Evolutionary conservation across 1,140 invertebrate species (phyloP).

Genomic region (Cotesia chilonis): DNA sequence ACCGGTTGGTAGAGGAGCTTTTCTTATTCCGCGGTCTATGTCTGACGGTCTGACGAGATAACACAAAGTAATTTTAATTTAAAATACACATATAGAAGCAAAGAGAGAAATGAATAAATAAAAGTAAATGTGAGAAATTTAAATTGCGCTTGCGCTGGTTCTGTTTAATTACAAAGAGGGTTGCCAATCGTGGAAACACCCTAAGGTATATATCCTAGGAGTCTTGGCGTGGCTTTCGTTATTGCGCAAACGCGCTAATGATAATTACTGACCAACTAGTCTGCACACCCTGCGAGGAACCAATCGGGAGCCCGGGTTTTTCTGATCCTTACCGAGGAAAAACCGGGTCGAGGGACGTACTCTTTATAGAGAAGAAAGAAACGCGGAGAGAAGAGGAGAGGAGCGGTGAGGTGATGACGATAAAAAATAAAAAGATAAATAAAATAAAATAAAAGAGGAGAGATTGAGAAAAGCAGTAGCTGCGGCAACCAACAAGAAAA

Average conservation of each 20-base stretch:
- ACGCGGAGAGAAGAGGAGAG: no score
- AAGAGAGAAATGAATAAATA: no score
- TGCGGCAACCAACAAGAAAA: not conserved
- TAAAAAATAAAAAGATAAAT: constrained; percentile 22
- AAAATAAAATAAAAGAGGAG: constrained; percentile 5
- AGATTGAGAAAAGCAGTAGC: not conserved
- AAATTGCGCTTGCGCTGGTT: constrained; percentile 51
- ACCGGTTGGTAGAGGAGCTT: no score
- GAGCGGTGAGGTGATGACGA: not conserved
- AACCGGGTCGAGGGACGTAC: constrained; percentile 22
- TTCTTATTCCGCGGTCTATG: no score
- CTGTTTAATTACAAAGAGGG: constrained; percentile 50
- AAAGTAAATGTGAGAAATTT: constrained; percentile 24
- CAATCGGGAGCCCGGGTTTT: constrained; percentile 38
- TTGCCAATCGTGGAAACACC: constrained; percentile 51
- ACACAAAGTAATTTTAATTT: no score
- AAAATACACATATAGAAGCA: not conserved
- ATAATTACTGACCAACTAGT: constrained; percentile 57
- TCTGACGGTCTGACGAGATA: no score
- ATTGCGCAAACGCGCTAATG: constrained; percentile 58
- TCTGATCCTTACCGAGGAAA: not conserved
- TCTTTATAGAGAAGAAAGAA: not conserved
- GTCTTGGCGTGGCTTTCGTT: constrained; percentile 27
- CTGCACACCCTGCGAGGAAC: constrained; percentile 37
- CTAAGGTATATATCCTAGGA: not conserved